Evolutionary conservation across 2,888 invertebrate species (phyloP).

Genomic region (Drosophila kokeensis): DNA sequence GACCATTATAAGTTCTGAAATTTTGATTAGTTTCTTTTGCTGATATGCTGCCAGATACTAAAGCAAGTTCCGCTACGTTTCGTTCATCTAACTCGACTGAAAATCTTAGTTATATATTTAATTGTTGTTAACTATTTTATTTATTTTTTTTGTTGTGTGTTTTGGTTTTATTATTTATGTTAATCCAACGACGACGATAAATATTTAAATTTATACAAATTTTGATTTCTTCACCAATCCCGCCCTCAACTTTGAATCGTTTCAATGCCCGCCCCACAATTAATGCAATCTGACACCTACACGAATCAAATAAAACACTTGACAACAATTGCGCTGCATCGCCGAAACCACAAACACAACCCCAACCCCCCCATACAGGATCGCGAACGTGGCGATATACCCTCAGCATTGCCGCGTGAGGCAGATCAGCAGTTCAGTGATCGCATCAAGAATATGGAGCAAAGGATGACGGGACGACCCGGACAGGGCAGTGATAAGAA

Average conservation of each 20-base stretch:
- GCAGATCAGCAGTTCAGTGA: conserved; percentile 85
- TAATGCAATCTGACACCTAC: conserved; percentile 43
- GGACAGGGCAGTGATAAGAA: conserved; percentile 89
- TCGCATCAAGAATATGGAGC: conserved; percentile 90
- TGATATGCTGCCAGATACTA: conserved; percentile 23
- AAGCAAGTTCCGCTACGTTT: conserved; percentile 33
- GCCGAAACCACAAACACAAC: conserved; percentile 18
- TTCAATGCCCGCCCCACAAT: conserved; percentile 31
- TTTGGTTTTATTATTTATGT: conserved; percentile 42
- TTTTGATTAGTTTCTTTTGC: neutral
- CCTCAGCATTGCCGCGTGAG: conserved; percentile 83
- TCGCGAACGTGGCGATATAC: conserved; percentile 84
- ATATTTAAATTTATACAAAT: conserved; percentile 50
- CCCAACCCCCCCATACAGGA: conserved; percentile 71
- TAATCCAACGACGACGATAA: conserved; percentile 35
- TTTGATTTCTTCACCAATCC: conserved; percentile 66
- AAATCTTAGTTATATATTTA: conserved; percentile 18
- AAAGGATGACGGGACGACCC: conserved; percentile 89
- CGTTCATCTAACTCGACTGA: conserved; percentile 54
- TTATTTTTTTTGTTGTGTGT: conserved; percentile 39
- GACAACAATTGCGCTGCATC: conserved; percentile 27
- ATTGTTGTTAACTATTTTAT: conserved; percentile 15
- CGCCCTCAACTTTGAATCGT: conserved; percentile 22
- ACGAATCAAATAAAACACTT: conserved; percentile 32
- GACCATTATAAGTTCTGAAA: conserved; percentile 5